A percentile compares a stretch with the other conserved stretches of the same genome.
phyloP scores from a whole-genome alignment of 2,797 vertebrate species.

The Urocyon cinereoargenteus region DNA sequence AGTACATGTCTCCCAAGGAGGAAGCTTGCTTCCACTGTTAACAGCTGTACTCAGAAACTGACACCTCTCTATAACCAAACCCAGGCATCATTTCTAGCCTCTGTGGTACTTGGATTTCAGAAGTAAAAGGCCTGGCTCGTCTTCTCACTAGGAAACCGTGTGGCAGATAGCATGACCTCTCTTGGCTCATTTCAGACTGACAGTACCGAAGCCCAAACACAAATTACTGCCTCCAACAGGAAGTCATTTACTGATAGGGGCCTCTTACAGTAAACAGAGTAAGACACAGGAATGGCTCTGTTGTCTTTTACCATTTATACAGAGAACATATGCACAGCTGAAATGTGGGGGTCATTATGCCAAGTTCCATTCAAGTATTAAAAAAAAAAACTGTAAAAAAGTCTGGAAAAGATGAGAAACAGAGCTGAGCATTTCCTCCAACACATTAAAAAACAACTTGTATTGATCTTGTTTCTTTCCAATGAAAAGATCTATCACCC shows the following conservation, averaged over 20 bases:
- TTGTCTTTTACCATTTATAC: conserved; percentile 13
- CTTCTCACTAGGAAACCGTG: background rate
- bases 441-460: background rate
- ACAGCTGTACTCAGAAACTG: background rate
- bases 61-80: background rate
- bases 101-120: background rate
- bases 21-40: background rate
- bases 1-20: background rate
- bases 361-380: background rate
- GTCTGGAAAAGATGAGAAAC: background rate
- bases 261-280: background rate
- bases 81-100: background rate
- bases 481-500: background rate
- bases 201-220: conserved; percentile 53
- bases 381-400: background rate
- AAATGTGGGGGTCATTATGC: background rate
- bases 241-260: conserved; percentile 22
- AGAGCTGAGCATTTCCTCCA: background rate
- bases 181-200: conserved; percentile 28
- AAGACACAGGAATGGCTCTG: background rate
- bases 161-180: background rate
- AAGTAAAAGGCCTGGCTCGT: background rate
- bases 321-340: background rate
- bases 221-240: conserved; percentile 47
- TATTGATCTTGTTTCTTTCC: background rate